A percentile compares a stretch with the other conserved stretches of the same genome.
Conservation (phyloP, 2,797 vertebrate species). For the Notoglanidium macrostoma region DNA sequence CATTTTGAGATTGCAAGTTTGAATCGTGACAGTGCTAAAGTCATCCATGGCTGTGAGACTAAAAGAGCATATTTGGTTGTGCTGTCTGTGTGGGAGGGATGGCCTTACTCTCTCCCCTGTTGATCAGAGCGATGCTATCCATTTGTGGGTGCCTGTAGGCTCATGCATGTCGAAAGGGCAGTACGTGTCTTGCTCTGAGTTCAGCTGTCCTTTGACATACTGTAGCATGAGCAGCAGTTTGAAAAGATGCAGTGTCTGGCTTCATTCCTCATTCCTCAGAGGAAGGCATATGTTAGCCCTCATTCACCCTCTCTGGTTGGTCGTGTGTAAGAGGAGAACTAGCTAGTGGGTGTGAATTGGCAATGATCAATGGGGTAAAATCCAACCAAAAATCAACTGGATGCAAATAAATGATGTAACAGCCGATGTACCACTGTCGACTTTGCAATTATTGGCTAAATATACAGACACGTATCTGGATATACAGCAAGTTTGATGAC, state of each 20-base stretch:
- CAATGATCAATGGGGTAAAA: neutral
- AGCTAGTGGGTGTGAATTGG: neutral
- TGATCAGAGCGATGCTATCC: neutral
- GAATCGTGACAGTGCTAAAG: neutral
- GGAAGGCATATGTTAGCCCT: neutral
- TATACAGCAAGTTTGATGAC: neutral
- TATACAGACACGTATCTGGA: neutral
- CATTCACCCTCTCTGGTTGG: neutral
- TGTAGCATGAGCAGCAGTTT: neutral
- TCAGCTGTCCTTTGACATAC: neutral
- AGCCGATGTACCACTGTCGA: neutral
- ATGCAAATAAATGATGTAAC: neutral
- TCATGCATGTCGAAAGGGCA: conserved; percentile 6
- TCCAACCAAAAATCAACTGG: neutral
- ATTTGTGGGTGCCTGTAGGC: conserved; percentile 1
- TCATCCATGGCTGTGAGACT: neutral
- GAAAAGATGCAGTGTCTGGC: neutral
- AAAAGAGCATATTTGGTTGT: conserved; percentile 8
- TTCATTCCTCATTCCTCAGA: neutral
- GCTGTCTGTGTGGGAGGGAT: neutral
- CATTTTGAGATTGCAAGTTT: neutral
- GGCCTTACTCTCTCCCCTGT: conserved; percentile 2
- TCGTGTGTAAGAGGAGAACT: neutral
- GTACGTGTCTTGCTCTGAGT: neutral
- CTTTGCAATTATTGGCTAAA: neutral